Conservation (phyloP, 92 coral and sea anemone genomes). For the Umimayanthus chanpuru region DNA sequence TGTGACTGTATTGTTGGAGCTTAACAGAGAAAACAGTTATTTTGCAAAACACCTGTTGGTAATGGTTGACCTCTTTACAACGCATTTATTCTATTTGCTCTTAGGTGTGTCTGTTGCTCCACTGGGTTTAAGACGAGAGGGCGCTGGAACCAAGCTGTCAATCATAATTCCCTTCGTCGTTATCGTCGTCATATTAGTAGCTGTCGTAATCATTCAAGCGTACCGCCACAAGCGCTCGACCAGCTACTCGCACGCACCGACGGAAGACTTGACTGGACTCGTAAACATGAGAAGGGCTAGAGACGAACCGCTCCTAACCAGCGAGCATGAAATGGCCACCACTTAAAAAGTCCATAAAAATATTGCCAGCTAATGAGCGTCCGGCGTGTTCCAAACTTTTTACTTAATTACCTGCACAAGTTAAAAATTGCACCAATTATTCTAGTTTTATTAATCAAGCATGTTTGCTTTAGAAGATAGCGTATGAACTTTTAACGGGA, state of each 20-base stretch:
- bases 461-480: too few species aligned
- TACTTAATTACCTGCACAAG: too few species aligned
- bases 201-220: not conserved
- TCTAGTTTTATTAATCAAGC: too few species aligned
- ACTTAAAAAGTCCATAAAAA: not conserved
- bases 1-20: too few species aligned
- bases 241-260: not conserved
- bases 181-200: not conserved
- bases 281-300: not conserved
- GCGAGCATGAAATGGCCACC: not conserved
- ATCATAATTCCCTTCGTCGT: not conserved
- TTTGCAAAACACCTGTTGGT: too few species aligned
- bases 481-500: too few species aligned
- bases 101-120: slow-evolving; percentile 9
- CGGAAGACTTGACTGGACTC: not conserved
- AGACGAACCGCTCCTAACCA: not conserved
- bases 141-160: not conserved
- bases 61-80: not conserved
- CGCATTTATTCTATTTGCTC: not conserved
- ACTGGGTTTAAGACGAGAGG: not conserved
- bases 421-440: too few species aligned
- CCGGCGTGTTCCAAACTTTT: too few species aligned
- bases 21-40: too few species aligned
- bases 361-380: too few species aligned
- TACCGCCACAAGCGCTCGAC: not conserved